These are phyloP conservation scores for Metalampra italica DNA, from an alignment of 2,888 invertebrate genomes.

Conservation along the genomic window DNA sequence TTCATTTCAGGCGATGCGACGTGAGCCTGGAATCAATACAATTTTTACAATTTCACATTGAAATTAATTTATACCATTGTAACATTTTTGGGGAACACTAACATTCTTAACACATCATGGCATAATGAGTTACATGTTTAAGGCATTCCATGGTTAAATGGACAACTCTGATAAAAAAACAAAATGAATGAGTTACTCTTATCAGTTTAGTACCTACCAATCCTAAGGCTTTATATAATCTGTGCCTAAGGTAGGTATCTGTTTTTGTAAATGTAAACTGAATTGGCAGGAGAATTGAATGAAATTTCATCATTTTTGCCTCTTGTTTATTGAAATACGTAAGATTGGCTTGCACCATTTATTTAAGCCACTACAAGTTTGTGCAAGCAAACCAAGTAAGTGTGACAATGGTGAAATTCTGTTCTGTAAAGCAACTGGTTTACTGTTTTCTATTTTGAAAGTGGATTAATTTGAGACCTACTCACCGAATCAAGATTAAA, in stretches of 20 bases:
- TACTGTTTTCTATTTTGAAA: not conserved
- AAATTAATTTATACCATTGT: not conserved
- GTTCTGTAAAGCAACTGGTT: not conserved
- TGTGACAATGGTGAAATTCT: conserved; percentile 12
- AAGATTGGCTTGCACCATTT: not conserved
- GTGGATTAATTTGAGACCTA: conserved; percentile 30
- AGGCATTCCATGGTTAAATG: not conserved
- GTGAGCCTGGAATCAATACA: conserved; percentile 67
- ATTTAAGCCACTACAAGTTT: not conserved
- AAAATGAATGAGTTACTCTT: not conserved
- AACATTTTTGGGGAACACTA: too few relatives aligned
- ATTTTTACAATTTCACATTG: conserved; percentile 1
- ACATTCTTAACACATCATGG: not conserved
- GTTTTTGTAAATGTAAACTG: too few relatives aligned
- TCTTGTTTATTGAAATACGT: not conserved
- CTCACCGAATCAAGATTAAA: conserved; percentile 93
- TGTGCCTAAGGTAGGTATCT: too few relatives aligned
- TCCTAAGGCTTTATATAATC: too few relatives aligned
- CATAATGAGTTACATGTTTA: not conserved
- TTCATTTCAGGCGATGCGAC: conserved; percentile 75
- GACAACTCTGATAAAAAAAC: not conserved
- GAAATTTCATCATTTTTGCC: not conserved
- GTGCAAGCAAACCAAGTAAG: not conserved
- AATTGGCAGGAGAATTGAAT: too few relatives aligned
- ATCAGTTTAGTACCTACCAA: too few relatives aligned